Evolutionary conservation across 2,888 invertebrate species (phyloP).

Genomic region (Anorthoa munda): DNA sequence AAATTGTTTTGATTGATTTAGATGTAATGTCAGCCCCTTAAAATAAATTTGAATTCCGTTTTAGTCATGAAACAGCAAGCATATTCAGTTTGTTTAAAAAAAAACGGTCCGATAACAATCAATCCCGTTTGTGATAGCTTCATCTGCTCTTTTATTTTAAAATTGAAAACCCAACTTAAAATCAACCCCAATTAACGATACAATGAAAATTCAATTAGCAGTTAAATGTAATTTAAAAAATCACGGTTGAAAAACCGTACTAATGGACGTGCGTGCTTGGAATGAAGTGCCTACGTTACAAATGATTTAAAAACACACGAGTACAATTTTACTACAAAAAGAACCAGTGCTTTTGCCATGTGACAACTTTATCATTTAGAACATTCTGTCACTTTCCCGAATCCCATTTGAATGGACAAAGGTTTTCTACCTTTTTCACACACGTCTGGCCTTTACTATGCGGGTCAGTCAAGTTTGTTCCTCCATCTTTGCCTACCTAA

Average conservation of each 20-base stretch:
- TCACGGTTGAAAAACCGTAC: conserved; percentile 16
- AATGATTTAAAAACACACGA: conserved; percentile 39
- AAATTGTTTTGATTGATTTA: no score
- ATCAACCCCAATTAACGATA: conserved; percentile 22
- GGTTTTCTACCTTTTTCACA: background rate
- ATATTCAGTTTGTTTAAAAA: background rate
- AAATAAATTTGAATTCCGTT: background rate
- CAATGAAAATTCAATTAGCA: conserved; percentile 42
- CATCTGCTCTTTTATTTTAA: conserved; percentile 8
- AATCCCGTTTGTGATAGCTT: background rate
- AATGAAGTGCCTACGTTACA: conserved; percentile 27
- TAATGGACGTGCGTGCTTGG: conserved; percentile 49
- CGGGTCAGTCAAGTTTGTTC: background rate
- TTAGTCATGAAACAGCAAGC: background rate
- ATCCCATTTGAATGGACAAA: background rate
- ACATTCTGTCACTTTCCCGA: background rate
- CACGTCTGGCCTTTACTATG: background rate
- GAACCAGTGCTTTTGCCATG: no score
- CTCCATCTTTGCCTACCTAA: background rate
- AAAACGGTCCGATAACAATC: background rate
- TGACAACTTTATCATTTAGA: background rate
- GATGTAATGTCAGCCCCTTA: no score
- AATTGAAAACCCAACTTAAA: conserved; percentile 12
- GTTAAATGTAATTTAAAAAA: conserved; percentile 46
- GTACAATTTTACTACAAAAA: conserved; percentile 8